Percentiles rank a stretch among this genome's conserved stretches.
phyloP scores from a whole-genome alignment of 2,797 vertebrate genomes.

The Sebastes minor region DNA sequence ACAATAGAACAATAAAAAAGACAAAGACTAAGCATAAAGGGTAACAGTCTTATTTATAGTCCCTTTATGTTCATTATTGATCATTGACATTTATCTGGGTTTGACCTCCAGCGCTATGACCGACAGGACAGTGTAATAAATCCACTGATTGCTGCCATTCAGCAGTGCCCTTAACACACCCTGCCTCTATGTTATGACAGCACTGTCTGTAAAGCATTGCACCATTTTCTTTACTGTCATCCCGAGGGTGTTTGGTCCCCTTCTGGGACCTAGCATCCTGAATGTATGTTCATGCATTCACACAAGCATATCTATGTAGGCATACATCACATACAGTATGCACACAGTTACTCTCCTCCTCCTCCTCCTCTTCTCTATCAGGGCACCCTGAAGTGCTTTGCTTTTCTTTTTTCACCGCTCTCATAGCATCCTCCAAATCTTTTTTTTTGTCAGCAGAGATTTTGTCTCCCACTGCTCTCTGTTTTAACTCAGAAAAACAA shows the following conservation, averaged over 20 bases:
- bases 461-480: constrained; percentile 50
- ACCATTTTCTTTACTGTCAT: constrained; percentile 35
- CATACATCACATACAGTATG: background rate
- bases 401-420: background rate
- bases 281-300: background rate
- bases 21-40: background rate
- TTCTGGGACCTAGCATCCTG: background rate
- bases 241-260: background rate
- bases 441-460: constrained; percentile 61
- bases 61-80: background rate
- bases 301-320: background rate
- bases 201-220: constrained; percentile 19
- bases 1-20: background rate
- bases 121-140: background rate
- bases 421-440: constrained; percentile 15
- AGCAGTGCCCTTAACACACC: background rate
- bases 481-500: constrained; percentile 61
- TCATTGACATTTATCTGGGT: background rate
- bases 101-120: background rate
- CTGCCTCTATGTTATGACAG: constrained; percentile 1
- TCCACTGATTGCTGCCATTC: background rate
- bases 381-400: background rate
- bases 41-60: background rate
- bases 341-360: background rate
- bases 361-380: background rate